Base-by-base conservation (phyloP, 2,797 vertebrate species). In the Pangasius krempfi region DNA sequence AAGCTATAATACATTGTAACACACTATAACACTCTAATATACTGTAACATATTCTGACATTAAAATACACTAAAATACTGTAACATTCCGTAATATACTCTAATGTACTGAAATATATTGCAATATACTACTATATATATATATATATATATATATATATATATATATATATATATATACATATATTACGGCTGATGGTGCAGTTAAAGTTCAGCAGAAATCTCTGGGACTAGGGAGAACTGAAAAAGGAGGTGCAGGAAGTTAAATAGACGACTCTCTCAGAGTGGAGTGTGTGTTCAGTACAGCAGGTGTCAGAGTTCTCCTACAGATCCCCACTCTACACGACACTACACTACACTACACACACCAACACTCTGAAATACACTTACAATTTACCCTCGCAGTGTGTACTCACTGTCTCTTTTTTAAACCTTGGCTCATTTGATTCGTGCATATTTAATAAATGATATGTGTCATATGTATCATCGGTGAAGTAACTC, bases 261-360 rank as follows among this genome's bases (percentile, higher is more conserved):
- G 64, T 68, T 9, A 54, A 12, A 52, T 1, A 60, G 62, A 37
- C 5, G 56, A 14, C 22, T 7, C 12, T 14, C 7, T 60, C 79
- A 82, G 58, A 64, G 80, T 72, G 73, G 86, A 85, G 62, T 91
- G 86, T 89, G 54, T 76, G 54, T 85, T 86, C 30, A 85, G 81
- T 87, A 89, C 89, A 87, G 89, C 81, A 91, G 90, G 88, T 89
- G 90, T 91, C 89, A 90, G 70, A 89, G 85, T 92, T 89, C 88
- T 82, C 40, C 82, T 81, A 54, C 62, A 87, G 50, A 89, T 84
- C 52, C 30, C 8, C 13, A 40, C 37, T 30, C 2, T 18, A 75
- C 10, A 56, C 30, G 1, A 80, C 47, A 68, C 47, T 2, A 62
- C 10, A 56, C 30, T 3, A 80, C 47, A 68, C 47, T 2, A 62